These are phyloP conservation scores for Bufotes viridis DNA, from an alignment of 2,797 vertebrate species.

Conservation along the genomic window DNA sequence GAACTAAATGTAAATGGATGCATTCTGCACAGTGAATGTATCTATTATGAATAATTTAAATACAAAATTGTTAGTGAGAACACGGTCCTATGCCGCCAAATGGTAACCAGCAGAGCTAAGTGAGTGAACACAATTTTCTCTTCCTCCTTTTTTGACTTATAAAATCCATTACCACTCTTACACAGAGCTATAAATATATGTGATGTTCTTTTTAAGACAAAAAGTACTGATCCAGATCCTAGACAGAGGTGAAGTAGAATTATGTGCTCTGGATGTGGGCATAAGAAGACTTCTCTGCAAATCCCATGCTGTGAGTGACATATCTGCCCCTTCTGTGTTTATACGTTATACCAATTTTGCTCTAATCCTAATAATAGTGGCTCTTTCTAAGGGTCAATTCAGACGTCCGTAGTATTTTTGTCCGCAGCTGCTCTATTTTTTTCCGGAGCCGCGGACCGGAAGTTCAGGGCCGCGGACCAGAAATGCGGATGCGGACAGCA, in stretches of 20 bases:
- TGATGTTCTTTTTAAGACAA: conserved; percentile 3
- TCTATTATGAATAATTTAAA: neutral
- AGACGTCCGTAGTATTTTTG: too few species aligned
- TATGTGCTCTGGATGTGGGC: neutral
- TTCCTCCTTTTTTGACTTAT: neutral
- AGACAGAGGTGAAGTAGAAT: neutral
- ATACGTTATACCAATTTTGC: conserved; percentile 27
- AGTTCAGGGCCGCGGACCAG: too few species aligned
- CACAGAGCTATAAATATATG: neutral
- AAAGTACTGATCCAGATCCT: neutral
- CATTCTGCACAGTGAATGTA: neutral
- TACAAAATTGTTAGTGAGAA: neutral
- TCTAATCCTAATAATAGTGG: too few species aligned
- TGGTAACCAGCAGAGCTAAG: neutral
- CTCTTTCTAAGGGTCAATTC: too few species aligned
- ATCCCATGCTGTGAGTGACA: conserved; percentile 21
- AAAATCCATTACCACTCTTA: neutral
- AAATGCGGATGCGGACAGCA: too few species aligned
- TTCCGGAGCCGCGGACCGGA: too few species aligned
- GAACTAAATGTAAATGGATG: neutral
- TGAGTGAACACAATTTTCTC: neutral
- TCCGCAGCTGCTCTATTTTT: too few species aligned
- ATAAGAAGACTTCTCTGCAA: neutral
- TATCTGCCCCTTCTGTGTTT: conserved; percentile 13
- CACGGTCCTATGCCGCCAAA: neutral